A percentile compares a stretch with the other conserved stretches of the same genome.
Conservation (phyloP, 2,888 invertebrate genomes). For the Dolomedes plantarius region DNA sequence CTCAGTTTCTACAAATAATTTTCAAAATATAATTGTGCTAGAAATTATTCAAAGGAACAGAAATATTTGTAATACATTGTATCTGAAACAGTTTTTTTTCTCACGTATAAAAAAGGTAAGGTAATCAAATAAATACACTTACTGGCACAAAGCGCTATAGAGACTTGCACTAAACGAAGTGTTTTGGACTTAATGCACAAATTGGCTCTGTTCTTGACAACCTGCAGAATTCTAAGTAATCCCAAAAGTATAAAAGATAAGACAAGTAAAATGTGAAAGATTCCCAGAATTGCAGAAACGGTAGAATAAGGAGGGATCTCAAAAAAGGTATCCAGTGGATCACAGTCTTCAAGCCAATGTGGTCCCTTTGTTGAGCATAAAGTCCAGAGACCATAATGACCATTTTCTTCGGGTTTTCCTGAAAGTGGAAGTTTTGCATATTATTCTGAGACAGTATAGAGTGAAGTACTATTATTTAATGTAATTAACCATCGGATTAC, state of each 20-base stretch:
- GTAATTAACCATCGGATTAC: no score
- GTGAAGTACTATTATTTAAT: no score
- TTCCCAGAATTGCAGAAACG: slow-evolving; percentile 28
- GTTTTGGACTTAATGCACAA: slow-evolving; percentile 22
- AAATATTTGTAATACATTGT: no score
- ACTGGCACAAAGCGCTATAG: slow-evolving; percentile 32
- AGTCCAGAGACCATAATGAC: slow-evolving; percentile 61
- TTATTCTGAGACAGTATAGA: no score
- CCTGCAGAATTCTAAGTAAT: slow-evolving; percentile 20
- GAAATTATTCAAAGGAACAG: no score
- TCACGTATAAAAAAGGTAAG: no score
- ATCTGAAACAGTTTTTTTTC: no score
- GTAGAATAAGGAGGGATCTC: slow-evolving; percentile 23
- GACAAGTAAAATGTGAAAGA: slow-evolving; percentile 25
- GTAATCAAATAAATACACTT: no score
- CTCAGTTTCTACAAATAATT: no score
- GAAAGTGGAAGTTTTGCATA: background rate
- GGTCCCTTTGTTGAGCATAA: slow-evolving; percentile 47
- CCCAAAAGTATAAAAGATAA: slow-evolving; percentile 19
- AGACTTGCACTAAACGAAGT: slow-evolving; percentile 36
- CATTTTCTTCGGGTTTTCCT: slow-evolving; percentile 59
- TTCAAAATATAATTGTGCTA: no score
- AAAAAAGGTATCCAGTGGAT: slow-evolving; percentile 56
- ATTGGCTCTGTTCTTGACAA: background rate
- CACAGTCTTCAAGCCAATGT: slow-evolving; percentile 47